A percentile compares a stretch with the other conserved stretches of the same genome.
Evolutionary conservation across 2,113 vertebrate genomes (phyloP).

Genomic region (Python bivittatus): DNA sequence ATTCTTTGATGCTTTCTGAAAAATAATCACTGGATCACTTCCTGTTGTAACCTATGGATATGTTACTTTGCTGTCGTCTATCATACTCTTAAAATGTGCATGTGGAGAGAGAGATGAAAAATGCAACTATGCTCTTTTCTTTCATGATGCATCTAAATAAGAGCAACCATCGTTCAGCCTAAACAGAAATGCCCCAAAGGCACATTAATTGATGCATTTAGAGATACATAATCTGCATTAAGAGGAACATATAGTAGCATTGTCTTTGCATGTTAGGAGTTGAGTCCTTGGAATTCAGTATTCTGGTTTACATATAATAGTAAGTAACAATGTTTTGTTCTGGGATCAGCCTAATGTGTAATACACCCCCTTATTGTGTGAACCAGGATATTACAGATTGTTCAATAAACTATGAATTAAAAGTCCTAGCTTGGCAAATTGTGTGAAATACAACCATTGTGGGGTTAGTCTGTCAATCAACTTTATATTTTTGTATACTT

Average conservation of each 20-base stretch:
- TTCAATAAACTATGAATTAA: not conserved
- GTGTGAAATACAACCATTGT: not conserved
- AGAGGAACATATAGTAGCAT: not conserved
- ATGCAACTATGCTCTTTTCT: not conserved
- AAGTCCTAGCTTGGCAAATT: not conserved
- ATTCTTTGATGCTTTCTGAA: not conserved
- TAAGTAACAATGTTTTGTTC: not conserved
- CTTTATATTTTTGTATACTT: slow-evolving; percentile 9
- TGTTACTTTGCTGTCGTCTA: not conserved
- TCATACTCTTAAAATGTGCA: not conserved
- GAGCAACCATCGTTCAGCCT: not conserved
- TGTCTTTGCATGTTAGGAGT: not conserved
- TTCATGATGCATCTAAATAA: not conserved
- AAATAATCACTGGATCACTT: not conserved
- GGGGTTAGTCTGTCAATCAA: not conserved
- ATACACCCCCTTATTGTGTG: not conserved
- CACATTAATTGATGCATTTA: not conserved
- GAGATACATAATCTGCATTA: not conserved
- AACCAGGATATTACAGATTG: not conserved
- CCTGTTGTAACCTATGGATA: not conserved
- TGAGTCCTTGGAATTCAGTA: not conserved
- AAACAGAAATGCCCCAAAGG: not conserved
- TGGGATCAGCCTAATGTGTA: not conserved
- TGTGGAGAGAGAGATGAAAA: not conserved
- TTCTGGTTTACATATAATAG: not conserved